phyloP scores from a whole-genome alignment of 2,888 invertebrate genomes.

The Papilio gigon region DNA sequence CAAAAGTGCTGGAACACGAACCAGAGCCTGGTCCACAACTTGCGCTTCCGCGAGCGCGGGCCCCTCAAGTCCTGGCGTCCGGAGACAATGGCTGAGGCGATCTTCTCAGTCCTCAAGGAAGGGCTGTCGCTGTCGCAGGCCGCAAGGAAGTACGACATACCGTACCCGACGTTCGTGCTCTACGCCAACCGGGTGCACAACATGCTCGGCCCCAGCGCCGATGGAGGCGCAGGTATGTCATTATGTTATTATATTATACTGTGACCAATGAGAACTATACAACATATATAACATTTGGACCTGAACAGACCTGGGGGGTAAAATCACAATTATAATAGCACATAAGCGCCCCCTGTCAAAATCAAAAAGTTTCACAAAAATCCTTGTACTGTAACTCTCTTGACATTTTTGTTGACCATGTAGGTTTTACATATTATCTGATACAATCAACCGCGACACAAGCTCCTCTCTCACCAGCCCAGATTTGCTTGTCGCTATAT shows the following conservation, averaged over 20 bases:
- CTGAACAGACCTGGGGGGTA: too few relatives aligned
- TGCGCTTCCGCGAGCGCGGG: conserved; percentile 95
- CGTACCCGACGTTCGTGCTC: conserved; percentile 95
- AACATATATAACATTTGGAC: background rate
- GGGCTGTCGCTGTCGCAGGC: conserved; percentile 94
- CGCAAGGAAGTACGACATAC: conserved; percentile 96
- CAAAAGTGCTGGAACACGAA: conserved; percentile 98
- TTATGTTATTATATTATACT: conserved; percentile 29
- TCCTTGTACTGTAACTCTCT: too few relatives aligned
- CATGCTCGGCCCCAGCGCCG: conserved; percentile 95
- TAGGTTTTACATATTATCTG: too few relatives aligned
- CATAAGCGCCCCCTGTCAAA: too few relatives aligned
- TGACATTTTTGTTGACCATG: too few relatives aligned
- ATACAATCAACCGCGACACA: too few relatives aligned
- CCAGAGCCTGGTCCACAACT: conserved; percentile 94
- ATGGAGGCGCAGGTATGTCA: conserved; percentile 92
- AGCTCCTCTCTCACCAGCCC: too few relatives aligned
- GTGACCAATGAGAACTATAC: conserved; percentile 51
- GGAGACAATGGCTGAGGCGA: conserved; percentile 97
- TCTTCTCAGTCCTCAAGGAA: conserved; percentile 95
- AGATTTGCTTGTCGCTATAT: too few relatives aligned
- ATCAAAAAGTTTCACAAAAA: too few relatives aligned
- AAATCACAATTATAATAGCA: too few relatives aligned
- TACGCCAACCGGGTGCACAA: conserved; percentile 97
- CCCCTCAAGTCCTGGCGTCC: conserved; percentile 96